A percentile compares a stretch with the other conserved stretches of the same genome.
These are phyloP conservation scores for Botrylloides violaceus DNA, from an alignment of 23 tunicate genomes.

Conservation along the genomic window DNA sequence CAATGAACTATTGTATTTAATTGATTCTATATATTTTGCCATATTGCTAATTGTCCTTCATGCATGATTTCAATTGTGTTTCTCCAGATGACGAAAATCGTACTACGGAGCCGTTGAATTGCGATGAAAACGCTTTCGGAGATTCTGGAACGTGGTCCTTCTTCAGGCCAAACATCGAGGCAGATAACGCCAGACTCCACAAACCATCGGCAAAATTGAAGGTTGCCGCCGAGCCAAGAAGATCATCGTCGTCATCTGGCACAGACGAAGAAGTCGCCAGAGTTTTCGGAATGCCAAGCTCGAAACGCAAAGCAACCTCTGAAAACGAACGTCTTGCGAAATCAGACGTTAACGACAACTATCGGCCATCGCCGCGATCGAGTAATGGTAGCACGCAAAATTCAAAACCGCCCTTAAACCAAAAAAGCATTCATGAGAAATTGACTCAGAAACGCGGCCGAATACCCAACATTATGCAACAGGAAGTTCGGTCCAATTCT, in stretches of 20 bases:
- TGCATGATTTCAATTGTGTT: no score
- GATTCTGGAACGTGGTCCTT: slow-evolving; percentile 23
- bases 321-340: neutral
- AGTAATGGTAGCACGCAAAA: neutral
- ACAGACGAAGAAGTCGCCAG: slow-evolving; percentile 30
- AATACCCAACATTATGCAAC: neutral
- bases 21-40: no score
- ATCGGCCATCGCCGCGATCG: neutral
- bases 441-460: neutral
- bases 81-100: slow-evolving; percentile 18
- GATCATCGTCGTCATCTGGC: slow-evolving; percentile 17
- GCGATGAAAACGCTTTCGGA: slow-evolving; percentile 23
- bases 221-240: neutral
- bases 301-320: slow-evolving; percentile 6
- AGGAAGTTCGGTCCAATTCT: slow-evolving; percentile 5
- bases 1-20: no score
- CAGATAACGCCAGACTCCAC: neutral
- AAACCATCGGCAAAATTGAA: neutral
- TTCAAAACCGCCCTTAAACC: neutral
- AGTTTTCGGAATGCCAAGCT: slow-evolving; percentile 15
- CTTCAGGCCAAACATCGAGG: neutral
- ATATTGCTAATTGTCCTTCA: no score
- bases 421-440: neutral
- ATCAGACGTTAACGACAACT: slow-evolving; percentile 12
- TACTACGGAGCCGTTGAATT: neutral